Base-by-base conservation (phyloP, 2,888 invertebrate species). In the Eristalis arbustorum region DNA sequence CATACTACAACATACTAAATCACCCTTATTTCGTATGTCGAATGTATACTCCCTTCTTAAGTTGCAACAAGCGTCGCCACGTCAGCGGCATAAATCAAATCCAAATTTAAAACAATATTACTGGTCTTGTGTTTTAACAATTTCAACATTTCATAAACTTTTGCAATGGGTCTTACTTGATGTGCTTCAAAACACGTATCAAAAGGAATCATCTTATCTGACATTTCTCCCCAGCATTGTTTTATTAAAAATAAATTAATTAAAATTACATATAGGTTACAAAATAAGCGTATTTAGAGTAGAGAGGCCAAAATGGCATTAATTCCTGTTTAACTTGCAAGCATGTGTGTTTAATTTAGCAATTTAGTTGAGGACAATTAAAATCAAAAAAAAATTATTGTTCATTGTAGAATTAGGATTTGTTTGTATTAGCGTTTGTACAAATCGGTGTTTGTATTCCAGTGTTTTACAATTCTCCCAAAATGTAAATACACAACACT, bases 401-500 rank as follows among this genome's bases (percentile, higher is more conserved):
- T 40, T 10, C 13, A 18, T 57, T 13, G 14, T 31, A 74, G 31
- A 18, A 13, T 23, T 59, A 23, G 25, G 3, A 23, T 25, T n/a
- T 34, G 22, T 67, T 37, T 40, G 3, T 18, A n/a, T 66, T 18
- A 59, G 37, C 13, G 18, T 42, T 37, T 68, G 67, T 68, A 77
- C 4, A 77, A 57, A 71, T 64, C 18, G 31, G 3, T 76, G 63
- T 74, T 37, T 25, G 31, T 72, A 22, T 62, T 62, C n/a, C 25
- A 8, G 49, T 49, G 49, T 61, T 23, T 25, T 4, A 37, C 2
- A 23, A 40, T 6, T 69, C n/a, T 31, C 34, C 18, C 14, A 67
- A 37, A 62, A 71, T 81, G 75, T 81, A 81, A 81, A 81, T 81
- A 76, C 25, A 49, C 49, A 49, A 18, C 4, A 42, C 14, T 18